Evolutionary conservation across 92 coral and sea anemone species (phyloP).

Genomic region (Porites lobata): DNA sequence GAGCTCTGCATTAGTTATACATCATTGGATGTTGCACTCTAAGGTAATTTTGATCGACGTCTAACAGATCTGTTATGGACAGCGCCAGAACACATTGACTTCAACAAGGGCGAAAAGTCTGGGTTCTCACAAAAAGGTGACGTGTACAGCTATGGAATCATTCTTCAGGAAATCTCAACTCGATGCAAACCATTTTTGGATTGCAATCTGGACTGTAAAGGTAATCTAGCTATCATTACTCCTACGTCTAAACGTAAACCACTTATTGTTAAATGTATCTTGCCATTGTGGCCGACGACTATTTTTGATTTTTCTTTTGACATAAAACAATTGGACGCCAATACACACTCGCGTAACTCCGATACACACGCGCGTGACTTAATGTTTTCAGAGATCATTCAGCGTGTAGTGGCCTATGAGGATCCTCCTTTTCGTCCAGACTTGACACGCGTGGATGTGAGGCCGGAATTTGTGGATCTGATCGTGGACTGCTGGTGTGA

Average conservation of each 20-base stretch:
- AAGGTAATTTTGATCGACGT: too few relatives aligned
- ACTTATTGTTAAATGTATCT: not conserved
- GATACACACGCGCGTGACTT: too few relatives aligned
- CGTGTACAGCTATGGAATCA: constrained; percentile 78
- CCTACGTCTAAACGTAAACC: not conserved
- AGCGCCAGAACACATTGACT: constrained; percentile 81
- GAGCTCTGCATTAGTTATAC: too few relatives aligned
- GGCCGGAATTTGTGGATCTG: constrained; percentile 62
- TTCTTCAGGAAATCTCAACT: constrained; percentile 60
- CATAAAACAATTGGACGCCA: too few relatives aligned
- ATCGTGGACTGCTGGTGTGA: constrained; percentile 80
- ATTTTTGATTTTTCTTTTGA: too few relatives aligned
- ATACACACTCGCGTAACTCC: too few relatives aligned
- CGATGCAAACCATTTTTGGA: constrained; percentile 16
- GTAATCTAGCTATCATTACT: not conserved
- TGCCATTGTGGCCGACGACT: too few relatives aligned
- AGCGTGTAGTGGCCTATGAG: constrained; percentile 78
- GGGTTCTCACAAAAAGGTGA: constrained; percentile 79
- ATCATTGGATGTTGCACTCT: too few relatives aligned
- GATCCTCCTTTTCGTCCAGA: constrained; percentile 77
- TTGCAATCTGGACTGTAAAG: constrained; percentile 4
- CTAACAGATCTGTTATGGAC: constrained; percentile 69
- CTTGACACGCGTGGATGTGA: constrained; percentile 39
- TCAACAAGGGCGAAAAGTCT: constrained; percentile 53
- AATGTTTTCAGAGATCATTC: constrained; percentile 72